phyloP scores from a whole-genome alignment of 2,113 vertebrate genomes.

The Siniperca chuatsi region DNA sequence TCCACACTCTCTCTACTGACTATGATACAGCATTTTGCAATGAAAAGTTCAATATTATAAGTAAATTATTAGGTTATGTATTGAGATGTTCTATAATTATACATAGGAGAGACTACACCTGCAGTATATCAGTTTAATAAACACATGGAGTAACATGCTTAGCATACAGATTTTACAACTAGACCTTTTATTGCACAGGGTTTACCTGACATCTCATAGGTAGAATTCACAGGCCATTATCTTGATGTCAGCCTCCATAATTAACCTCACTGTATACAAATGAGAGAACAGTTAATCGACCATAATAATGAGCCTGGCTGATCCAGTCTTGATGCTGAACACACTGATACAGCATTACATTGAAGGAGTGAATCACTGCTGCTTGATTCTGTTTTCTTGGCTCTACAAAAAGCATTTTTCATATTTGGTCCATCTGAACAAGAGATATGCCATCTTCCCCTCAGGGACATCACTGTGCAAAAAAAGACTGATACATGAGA shows the following conservation, averaged over 20 bases:
- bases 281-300: conserved; percentile 9
- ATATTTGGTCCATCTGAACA: neutral
- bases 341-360: neutral
- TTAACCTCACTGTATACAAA: conserved; percentile 22
- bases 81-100: neutral
- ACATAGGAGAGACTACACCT: neutral
- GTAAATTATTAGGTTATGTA: neutral
- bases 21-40: neutral
- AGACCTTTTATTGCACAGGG: neutral
- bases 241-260: conserved; percentile 10
- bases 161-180: neutral
- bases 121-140: neutral
- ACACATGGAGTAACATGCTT: neutral
- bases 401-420: neutral
- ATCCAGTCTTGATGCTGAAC: conserved; percentile 6
- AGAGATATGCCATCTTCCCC: neutral
- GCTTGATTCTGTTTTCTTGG: neutral
- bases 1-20: neutral
- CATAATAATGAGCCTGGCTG: neutral
- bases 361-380: neutral
- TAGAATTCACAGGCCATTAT: conserved; percentile 10
- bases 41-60: neutral
- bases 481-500: neutral
- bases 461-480: neutral
- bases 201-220: neutral